Evolutionary conservation across 2,113 vertebrate species (phyloP).

Genomic region (Paramisgurnus dabryanus): DNA sequence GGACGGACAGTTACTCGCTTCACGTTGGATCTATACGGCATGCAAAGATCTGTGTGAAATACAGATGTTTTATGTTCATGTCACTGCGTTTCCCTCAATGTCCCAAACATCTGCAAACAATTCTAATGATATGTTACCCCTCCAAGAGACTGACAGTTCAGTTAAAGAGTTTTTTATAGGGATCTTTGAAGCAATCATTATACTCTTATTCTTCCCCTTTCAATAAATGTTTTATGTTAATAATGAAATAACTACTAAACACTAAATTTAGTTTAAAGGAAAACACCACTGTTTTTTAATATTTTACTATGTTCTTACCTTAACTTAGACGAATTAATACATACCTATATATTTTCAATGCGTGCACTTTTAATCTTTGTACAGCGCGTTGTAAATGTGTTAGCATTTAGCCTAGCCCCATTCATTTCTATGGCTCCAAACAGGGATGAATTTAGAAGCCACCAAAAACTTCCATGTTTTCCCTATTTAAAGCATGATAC

Average conservation of each 20-base stretch:
- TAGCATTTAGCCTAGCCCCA: too few relatives aligned
- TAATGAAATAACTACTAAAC: not conserved
- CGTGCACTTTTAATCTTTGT: too few relatives aligned
- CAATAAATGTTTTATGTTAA: not conserved
- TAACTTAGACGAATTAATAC: too few relatives aligned
- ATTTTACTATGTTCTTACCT: too few relatives aligned
- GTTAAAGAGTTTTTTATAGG: not conserved
- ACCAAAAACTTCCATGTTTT: too few relatives aligned
- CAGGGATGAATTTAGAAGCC: too few relatives aligned
- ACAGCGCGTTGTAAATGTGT: too few relatives aligned
- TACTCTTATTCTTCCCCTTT: not conserved
- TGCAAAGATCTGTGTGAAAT: conserved; percentile 14
- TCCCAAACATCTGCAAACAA: not conserved
- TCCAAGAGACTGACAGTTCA: not conserved
- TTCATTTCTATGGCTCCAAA: too few relatives aligned
- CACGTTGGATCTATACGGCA: conserved; percentile 2
- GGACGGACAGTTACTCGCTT: not conserved
- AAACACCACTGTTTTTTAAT: too few relatives aligned
- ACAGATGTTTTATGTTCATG: not conserved
- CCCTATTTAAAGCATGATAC: too few relatives aligned
- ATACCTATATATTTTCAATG: too few relatives aligned
- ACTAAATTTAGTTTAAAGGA: not conserved
- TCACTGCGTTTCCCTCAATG: not conserved
- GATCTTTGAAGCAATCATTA: not conserved
- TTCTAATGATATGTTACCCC: not conserved